A percentile compares a stretch with the other conserved stretches of the same genome.
These are phyloP conservation scores for Lonchura striata DNA, from an alignment of 2,113 vertebrate species.

Conservation along the genomic window DNA sequence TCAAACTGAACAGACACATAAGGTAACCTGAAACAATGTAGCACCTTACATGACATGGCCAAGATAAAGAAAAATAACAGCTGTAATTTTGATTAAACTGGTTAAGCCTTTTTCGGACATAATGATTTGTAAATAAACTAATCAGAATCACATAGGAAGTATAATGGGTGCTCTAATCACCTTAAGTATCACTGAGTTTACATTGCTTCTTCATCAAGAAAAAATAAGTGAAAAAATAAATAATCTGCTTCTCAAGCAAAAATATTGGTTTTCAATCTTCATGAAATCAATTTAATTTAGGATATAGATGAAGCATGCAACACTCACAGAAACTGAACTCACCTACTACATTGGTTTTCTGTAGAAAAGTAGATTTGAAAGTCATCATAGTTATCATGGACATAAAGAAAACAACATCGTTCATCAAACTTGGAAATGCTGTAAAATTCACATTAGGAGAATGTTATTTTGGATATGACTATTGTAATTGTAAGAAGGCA, in stretches of 20 bases:
- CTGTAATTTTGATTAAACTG: neutral
- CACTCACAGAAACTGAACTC: constrained; percentile 41
- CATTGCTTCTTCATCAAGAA: neutral
- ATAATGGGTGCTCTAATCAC: neutral
- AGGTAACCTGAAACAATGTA: neutral
- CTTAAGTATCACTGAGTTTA: neutral
- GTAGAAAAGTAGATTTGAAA: constrained; percentile 98
- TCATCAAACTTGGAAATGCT: constrained; percentile 96
- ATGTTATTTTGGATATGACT: neutral
- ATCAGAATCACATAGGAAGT: neutral
- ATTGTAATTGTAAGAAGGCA: neutral
- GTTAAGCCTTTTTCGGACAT: neutral
- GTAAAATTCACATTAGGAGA: constrained; percentile 45
- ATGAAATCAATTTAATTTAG: neutral
- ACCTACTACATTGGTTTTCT: constrained; percentile 90
- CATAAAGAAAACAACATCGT: constrained; percentile 94
- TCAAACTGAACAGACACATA: neutral
- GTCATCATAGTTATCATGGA: constrained; percentile 92
- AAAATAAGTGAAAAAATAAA: neutral
- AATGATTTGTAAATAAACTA: neutral
- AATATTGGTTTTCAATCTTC: neutral
- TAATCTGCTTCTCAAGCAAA: neutral
- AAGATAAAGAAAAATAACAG: neutral
- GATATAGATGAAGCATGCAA: neutral
- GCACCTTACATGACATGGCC: neutral